Evolutionary conservation across 1,140 invertebrate species (phyloP), one percentile per base, ranked within the genome.

Genomic region (Calosoma granatense): DNA sequence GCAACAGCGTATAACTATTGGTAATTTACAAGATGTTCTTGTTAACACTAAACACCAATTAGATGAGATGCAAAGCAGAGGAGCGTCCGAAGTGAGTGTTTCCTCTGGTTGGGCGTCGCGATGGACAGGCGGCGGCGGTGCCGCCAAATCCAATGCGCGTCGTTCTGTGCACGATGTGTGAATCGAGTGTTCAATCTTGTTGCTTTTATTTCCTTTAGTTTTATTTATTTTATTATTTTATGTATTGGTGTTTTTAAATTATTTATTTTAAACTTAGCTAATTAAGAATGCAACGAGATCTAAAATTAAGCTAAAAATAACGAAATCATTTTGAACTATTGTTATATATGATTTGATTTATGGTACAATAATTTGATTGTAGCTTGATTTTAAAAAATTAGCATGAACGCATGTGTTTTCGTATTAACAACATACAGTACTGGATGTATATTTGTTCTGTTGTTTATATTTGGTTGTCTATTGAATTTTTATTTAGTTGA

Each of bases 101-200:
- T 19, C 14, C 11, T 15, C 12, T 51, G 58, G 60, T 30, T 68
- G 68, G 67, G 61, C 64, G 54, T 20, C 63, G 55, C 61, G 67
- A 54, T 70, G 66, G 64, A 65, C 68, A 12, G 22, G 22, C 12
- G 17, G 20, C 61, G 65, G 64, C 21, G 51, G 56, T 22, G 55
- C 57, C 9, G 54, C 17, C 1, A 36, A 60, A 51, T 47, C 26
- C 55, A 2, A 9, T 15, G 21, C 22, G 1, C 9, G 55, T 47
- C 54, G 43, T 56, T 59, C 64, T 47, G 64, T 67, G 67, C 67
- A 70, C 68, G 66, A 68, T 56, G 56, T 67, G 57, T 69, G 60
- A 64, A n/a, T n/a, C n/a, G n/a, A n/a, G 26, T 6, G 4, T 30
- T 30, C 14, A 6, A 30, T 30, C 14, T 30, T 30, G 26, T 14